These are phyloP conservation scores for Pammene aurita DNA, from an alignment of 2,888 invertebrate genomes.

Conservation along the genomic window DNA sequence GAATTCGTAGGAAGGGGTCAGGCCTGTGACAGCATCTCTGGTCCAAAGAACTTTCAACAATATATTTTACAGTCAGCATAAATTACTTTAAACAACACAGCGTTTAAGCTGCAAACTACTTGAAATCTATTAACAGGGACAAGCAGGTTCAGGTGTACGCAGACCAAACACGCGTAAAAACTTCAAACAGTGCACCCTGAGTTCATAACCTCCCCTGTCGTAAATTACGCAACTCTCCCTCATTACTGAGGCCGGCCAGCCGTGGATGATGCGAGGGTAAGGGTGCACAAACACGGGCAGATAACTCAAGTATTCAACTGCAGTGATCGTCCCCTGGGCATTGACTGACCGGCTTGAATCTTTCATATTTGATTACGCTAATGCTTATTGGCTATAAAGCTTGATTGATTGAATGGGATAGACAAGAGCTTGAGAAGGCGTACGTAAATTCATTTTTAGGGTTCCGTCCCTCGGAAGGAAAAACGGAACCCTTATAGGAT, in stretches of 20 bases:
- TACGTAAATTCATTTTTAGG: background rate
- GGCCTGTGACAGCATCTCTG: too few relatives aligned
- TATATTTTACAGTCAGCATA: background rate
- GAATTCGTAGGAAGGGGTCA: too few relatives aligned
- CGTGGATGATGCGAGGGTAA: conserved; percentile 71
- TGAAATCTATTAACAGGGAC: conserved; percentile 28
- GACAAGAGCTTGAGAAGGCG: background rate
- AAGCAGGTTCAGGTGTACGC: conserved; percentile 48
- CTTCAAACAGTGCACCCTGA: conserved; percentile 76
- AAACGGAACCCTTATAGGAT: too few relatives aligned
- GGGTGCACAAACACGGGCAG: conserved; percentile 53
- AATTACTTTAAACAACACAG: background rate
- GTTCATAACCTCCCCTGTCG: conserved; percentile 64
- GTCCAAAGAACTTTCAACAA: background rate
- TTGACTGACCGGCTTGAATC: conserved; percentile 47
- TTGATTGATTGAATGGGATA: conserved; percentile 4
- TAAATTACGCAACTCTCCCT: conserved; percentile 77
- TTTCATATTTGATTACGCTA: conserved; percentile 53
- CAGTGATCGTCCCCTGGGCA: conserved; percentile 48
- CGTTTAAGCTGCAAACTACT: background rate
- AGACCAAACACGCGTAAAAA: conserved; percentile 72
- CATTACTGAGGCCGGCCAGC: conserved; percentile 74
- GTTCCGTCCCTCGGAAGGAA: too few relatives aligned
- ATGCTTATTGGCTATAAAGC: conserved; percentile 42
- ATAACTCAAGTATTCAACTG: conserved; percentile 53